phyloP scores from a whole-genome alignment of 1,140 invertebrate genomes.

The Episyrphus balteatus region DNA sequence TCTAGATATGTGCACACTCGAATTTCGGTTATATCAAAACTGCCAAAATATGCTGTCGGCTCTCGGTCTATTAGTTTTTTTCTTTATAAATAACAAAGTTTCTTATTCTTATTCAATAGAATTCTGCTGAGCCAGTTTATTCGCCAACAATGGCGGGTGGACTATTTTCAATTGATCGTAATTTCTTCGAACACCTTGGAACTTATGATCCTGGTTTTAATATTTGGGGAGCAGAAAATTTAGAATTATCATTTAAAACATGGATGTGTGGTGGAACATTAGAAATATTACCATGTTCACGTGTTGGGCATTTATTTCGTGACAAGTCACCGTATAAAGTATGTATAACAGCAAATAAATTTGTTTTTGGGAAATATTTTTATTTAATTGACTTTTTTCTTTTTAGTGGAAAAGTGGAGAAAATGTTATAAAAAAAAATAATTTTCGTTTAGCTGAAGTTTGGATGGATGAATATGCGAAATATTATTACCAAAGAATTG shows the following conservation, averaged over 20 bases:
- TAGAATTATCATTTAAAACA: slow-evolving; percentile 93
- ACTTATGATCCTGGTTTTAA: slow-evolving; percentile 98
- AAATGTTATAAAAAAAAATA: slow-evolving; percentile 92
- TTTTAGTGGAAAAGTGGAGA: slow-evolving; percentile 74
- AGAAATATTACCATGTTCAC: slow-evolving; percentile 96
- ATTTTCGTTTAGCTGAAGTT: slow-evolving; percentile 74
- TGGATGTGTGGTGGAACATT: slow-evolving; percentile 81
- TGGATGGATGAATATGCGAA: slow-evolving; percentile 98
- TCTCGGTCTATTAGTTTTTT: no score
- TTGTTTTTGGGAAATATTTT: no score
- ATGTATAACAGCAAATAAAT: slow-evolving; percentile 2
- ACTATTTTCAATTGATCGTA: slow-evolving; percentile 54
- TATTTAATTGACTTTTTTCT: no score
- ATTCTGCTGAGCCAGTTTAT: slow-evolving; percentile 83
- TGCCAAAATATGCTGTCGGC: no score
- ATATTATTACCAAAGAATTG: slow-evolving; percentile 95
- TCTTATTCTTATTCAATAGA: slow-evolving; percentile 30
- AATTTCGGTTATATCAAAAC: no score
- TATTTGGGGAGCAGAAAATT: slow-evolving; percentile 97
- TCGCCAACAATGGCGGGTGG: slow-evolving; percentile 93
- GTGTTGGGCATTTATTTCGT: slow-evolving; percentile 97
- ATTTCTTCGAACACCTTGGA: slow-evolving; percentile 87
- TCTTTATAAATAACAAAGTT: no score
- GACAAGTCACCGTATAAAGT: slow-evolving; percentile 80
- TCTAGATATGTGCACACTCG: no score